A percentile compares a stretch with the other conserved stretches of the same genome.
Evolutionary conservation across 1,140 invertebrate species (phyloP).

Genomic region (Stenopsyche tienmushanensis): DNA sequence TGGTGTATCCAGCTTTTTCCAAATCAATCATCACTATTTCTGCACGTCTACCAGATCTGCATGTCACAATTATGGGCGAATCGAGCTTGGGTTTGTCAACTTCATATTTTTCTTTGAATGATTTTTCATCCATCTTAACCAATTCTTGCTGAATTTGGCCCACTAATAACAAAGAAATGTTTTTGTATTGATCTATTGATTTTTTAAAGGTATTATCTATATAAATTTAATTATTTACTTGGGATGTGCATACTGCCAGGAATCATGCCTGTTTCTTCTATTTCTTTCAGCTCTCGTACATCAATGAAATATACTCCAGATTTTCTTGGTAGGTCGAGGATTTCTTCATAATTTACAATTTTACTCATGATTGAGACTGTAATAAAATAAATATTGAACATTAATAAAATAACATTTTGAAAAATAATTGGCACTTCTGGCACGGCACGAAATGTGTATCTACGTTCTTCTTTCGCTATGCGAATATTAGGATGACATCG

Average conservation of each 20-base stretch:
- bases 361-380: conserved; percentile 24
- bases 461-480: too few species aligned
- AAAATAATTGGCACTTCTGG: too few species aligned
- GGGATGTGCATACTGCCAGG: conserved; percentile 66
- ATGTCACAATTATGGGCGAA: conserved; percentile 59
- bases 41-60: conserved; percentile 56
- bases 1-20: conserved; percentile 54
- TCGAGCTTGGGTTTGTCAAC: conserved; percentile 51
- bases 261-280: conserved; percentile 62
- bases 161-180: conserved; percentile 20
- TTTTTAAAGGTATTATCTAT: not conserved
- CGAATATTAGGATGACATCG: too few species aligned
- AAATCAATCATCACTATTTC: conserved; percentile 52
- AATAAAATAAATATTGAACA: not conserved
- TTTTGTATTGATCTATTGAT: too few species aligned
- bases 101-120: conserved; percentile 52
- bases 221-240: conserved; percentile 50
- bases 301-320: conserved; percentile 57
- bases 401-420: too few species aligned
- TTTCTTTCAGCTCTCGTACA: conserved; percentile 62
- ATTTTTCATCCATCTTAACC: conserved; percentile 39
- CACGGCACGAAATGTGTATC: too few species aligned
- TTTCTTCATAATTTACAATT: conserved; percentile 56
- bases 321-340: conserved; percentile 52
- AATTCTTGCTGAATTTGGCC: conserved; percentile 24